Conservation (phyloP, 2,888 invertebrate genomes). For the Rapana venosa region DNA sequence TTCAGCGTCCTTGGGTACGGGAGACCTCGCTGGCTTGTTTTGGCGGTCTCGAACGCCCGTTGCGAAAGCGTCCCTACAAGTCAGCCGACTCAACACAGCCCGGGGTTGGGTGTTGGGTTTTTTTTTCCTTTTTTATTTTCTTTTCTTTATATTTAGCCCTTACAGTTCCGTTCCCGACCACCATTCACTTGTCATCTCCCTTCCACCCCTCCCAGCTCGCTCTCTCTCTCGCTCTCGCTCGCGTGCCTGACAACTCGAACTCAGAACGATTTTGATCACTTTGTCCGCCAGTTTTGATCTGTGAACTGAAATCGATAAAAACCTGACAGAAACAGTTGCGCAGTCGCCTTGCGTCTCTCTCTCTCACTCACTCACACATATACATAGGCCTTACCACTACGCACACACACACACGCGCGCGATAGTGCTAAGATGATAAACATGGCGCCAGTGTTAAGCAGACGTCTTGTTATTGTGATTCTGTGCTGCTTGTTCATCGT, state of each 20-base stretch:
- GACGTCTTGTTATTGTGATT: neutral
- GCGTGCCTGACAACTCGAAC: too few species aligned
- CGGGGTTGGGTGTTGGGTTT: neutral
- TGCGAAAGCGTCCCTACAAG: too few species aligned
- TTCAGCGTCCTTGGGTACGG: neutral
- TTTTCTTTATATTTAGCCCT: neutral
- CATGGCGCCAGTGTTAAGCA: neutral
- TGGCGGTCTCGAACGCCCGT: neutral
- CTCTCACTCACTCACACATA: too few species aligned
- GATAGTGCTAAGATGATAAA: neutral
- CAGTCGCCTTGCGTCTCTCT: too few species aligned
- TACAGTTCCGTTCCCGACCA: neutral
- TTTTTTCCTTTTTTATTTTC: neutral
- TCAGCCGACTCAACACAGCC: neutral
- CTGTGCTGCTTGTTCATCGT: slow-evolving; percentile 32
- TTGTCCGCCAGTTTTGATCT: too few species aligned
- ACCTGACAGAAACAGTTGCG: too few species aligned
- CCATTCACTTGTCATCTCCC: neutral
- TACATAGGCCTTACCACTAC: neutral
- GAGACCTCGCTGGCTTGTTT: neutral
- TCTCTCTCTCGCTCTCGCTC: neutral
- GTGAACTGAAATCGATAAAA: too few species aligned
- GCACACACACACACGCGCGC: neutral
- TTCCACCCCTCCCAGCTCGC: neutral
- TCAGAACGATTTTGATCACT: too few species aligned